These are phyloP conservation scores for Mythimna vitellina DNA, from an alignment of 2,888 invertebrate genomes.

Conservation along the genomic window DNA sequence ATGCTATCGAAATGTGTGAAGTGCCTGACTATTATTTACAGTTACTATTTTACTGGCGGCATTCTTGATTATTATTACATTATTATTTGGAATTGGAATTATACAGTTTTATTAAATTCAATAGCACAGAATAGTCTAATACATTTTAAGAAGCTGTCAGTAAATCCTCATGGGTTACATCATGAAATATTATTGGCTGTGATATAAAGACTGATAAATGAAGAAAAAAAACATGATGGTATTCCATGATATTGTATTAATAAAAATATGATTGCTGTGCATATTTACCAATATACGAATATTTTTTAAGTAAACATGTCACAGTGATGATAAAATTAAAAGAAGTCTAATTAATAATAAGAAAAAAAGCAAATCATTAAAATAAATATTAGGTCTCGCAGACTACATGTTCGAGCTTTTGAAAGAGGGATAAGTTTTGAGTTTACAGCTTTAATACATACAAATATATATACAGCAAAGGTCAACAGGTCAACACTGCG, in stretches of 20 bases:
- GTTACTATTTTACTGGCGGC: conserved; percentile 57
- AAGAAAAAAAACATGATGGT: conserved; percentile 66
- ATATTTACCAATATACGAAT: conserved; percentile 49
- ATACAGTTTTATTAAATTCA: conserved; percentile 41
- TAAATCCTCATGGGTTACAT: conserved; percentile 67
- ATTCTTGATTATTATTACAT: conserved; percentile 34
- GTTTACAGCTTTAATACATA: conserved; percentile 82
- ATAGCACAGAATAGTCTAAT: conserved; percentile 19
- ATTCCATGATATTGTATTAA: conserved; percentile 63
- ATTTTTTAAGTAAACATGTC: conserved; percentile 62
- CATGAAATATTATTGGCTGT: conserved; percentile 69
- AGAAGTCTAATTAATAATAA: conserved; percentile 36
- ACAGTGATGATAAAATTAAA: conserved; percentile 62
- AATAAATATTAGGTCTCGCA: conserved; percentile 74
- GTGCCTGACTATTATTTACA: conserved; percentile 56
- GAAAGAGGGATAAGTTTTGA: conserved; percentile 89
- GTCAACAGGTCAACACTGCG: conserved; percentile 87
- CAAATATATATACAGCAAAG: conserved; percentile 77
- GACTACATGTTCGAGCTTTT: conserved; percentile 70
- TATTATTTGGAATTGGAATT: conserved; percentile 45
- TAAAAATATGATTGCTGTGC: conserved; percentile 40
- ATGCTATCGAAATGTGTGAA: not conserved
- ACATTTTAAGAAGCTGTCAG: conserved; percentile 55
- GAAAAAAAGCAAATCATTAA: conserved; percentile 36
- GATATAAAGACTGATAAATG: conserved; percentile 60